Evolutionary conservation across 1,140 invertebrate species (phyloP), one percentile per base, ranked within the genome.

Genomic region (Dysdera silvatica): DNA sequence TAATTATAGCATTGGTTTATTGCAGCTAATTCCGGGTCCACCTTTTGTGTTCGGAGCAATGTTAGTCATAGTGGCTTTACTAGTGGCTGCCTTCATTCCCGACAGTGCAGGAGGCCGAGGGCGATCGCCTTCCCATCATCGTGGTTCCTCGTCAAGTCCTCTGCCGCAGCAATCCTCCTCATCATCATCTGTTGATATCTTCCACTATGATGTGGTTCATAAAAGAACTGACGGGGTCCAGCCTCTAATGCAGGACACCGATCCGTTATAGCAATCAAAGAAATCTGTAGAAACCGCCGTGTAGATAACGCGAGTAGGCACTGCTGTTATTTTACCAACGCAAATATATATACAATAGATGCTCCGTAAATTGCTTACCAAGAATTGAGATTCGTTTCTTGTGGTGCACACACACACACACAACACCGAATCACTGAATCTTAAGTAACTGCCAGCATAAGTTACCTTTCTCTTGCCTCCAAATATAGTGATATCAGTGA

Each of bases 1-100:
- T 53, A 33, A 56, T 23, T 54, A 35, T 32, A 5, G 14, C 32
- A 26, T 23, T 49, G 26, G 18, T 24, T 60, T 14, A 26, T 31
- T 61, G 20, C 80, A 88, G 77, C 77, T 97, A 69, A 85, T 98
- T 69, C 95, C 95, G 47, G 96, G 96, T n/a, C 96, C 96, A 48
- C 95, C 96, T n/a, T 99, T 99, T 80, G 90, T 98, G 31, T 95
- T 99, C 79, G 97, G 96, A 58, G 91, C 95, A 53, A 81, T 99
- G 72, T 82, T 99, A 74, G 96, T 98, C 54, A 87, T 98, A 67
- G 87, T 92, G 75, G 96, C 96, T 31, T 82, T 98, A 70, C 77
- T 95, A 61, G 91, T 97, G 65, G 88, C 92, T 45, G 84, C 88
- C 51, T 94, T 95, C 78, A 91, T 96, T 73, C 91, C 92, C 32